phyloP scores from a whole-genome alignment of 2,113 vertebrate genomes.

The Siphamia tubifer region DNA sequence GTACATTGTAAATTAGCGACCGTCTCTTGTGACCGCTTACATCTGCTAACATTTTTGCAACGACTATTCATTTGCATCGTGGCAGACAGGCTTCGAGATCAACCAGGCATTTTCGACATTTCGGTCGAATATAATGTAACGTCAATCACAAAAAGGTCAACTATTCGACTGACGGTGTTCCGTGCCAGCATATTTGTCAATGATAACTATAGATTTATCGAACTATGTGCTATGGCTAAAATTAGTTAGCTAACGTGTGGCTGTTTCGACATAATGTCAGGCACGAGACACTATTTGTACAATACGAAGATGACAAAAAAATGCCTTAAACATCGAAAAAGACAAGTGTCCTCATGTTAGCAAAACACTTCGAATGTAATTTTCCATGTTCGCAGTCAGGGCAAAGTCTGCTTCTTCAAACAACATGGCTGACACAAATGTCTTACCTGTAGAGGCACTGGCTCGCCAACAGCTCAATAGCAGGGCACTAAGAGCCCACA shows the following conservation, averaged over 20 bases:
- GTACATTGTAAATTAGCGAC: background rate
- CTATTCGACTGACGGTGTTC: background rate
- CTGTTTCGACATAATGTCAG: background rate
- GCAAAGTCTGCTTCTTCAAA: constrained; percentile 49
- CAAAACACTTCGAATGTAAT: rapidly evolving
- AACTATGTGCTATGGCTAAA: background rate
- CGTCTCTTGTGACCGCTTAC: background rate
- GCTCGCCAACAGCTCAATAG: constrained; percentile 65
- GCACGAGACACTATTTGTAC: rapidly evolving
- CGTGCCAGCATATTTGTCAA: background rate
- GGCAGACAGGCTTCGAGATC: too few relatives aligned
- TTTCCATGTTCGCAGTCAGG: background rate
- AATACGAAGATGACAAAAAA: too few relatives aligned
- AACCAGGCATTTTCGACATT: too few relatives aligned
- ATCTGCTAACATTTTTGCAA: background rate
- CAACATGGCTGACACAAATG: constrained; percentile 69
- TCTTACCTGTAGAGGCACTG: constrained; percentile 76
- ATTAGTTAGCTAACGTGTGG: background rate
- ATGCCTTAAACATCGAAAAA: rapidly evolving
- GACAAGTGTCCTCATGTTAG: rapidly evolving
- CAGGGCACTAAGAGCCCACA: constrained; percentile 68
- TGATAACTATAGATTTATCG: constrained; percentile 7
- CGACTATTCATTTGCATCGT: rapidly evolving
- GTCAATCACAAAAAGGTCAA: background rate
- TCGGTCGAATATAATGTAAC: rapidly evolving